Conservation (phyloP, 2,888 invertebrate genomes). For the Erannis defoliaria region DNA sequence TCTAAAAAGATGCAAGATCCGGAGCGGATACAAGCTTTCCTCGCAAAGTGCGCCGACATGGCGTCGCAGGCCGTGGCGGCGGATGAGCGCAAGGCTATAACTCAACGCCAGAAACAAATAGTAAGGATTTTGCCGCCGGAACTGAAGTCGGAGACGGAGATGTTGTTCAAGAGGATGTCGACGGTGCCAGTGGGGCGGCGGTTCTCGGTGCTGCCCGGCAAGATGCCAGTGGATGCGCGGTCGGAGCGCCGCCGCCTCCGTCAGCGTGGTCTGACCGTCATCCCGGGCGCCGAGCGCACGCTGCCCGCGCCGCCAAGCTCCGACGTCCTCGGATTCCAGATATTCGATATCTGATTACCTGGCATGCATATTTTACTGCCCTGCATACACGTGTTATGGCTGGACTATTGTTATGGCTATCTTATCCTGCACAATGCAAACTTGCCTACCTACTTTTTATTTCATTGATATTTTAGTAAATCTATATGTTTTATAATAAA, state of each 20-base stretch:
- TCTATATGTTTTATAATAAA: neutral
- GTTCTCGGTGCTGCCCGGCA: conserved; percentile 73
- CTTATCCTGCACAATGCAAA: too few relatives aligned
- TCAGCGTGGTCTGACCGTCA: conserved; percentile 73
- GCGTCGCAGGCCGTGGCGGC: conserved; percentile 65
- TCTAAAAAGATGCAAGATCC: conserved; percentile 75
- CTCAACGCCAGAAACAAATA: conserved; percentile 70
- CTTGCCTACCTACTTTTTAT: too few relatives aligned
- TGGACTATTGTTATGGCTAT: neutral
- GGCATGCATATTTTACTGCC: too few relatives aligned
- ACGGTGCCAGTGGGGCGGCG: conserved; percentile 72
- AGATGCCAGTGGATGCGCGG: conserved; percentile 55
- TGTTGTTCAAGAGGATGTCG: conserved; percentile 77
- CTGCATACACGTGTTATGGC: neutral
- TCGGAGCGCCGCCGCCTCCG: conserved; percentile 66
- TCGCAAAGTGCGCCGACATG: conserved; percentile 75
- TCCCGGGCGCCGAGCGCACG: conserved; percentile 70
- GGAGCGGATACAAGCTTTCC: conserved; percentile 74
- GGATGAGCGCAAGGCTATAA: conserved; percentile 74
- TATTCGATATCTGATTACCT: conserved; percentile 70
- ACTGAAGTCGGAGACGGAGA: conserved; percentile 67
- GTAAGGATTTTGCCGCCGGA: conserved; percentile 68
- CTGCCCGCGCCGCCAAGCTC: conserved; percentile 69
- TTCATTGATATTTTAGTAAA: neutral
- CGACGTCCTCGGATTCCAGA: conserved; percentile 66